Evolutionary conservation across 2,888 invertebrate genomes (phyloP).

Genomic region (Cephus pulcher): DNA sequence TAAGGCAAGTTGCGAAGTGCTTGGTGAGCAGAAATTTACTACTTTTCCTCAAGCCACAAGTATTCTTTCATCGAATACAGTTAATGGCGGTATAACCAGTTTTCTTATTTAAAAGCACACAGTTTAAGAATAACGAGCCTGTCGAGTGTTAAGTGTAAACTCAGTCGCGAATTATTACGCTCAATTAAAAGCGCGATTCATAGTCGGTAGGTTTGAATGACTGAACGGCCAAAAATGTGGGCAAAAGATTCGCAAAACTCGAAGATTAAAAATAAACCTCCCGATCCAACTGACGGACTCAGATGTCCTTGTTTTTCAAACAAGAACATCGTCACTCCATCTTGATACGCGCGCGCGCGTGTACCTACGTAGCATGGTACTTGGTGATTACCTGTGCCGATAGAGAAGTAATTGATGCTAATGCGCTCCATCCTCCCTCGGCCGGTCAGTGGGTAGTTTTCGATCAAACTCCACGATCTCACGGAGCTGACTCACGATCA

Average conservation of each 20-base stretch:
- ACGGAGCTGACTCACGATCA: slow-evolving; percentile 8
- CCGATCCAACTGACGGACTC: background rate
- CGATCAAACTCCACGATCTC: slow-evolving; percentile 22
- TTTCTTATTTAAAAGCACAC: background rate
- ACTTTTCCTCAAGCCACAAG: slow-evolving; percentile 8
- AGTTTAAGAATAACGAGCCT: background rate
- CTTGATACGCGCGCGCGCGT: background rate
- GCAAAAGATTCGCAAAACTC: background rate
- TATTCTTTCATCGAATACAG: background rate
- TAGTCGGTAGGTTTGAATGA: background rate
- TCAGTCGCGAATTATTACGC: background rate
- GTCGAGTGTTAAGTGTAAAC: background rate
- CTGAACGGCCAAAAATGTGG: background rate
- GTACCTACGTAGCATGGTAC: slow-evolving; percentile 18
- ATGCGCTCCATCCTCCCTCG: slow-evolving; percentile 22
- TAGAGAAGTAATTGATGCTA: slow-evolving; percentile 38
- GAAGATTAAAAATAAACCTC: background rate
- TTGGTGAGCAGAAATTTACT: slow-evolving; percentile 18
- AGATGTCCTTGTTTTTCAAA: background rate
- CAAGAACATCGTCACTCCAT: background rate
- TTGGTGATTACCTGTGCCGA: slow-evolving; percentile 33
- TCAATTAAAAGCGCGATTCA: background rate
- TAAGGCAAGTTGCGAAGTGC: slow-evolving; percentile 38
- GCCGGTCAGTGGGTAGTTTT: slow-evolving; percentile 13
- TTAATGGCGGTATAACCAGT: background rate